Percentiles rank a stretch among this genome's conserved stretches.
Evolutionary conservation across 2,113 vertebrate genomes (phyloP).

Genomic region (Centropristis striata): DNA sequence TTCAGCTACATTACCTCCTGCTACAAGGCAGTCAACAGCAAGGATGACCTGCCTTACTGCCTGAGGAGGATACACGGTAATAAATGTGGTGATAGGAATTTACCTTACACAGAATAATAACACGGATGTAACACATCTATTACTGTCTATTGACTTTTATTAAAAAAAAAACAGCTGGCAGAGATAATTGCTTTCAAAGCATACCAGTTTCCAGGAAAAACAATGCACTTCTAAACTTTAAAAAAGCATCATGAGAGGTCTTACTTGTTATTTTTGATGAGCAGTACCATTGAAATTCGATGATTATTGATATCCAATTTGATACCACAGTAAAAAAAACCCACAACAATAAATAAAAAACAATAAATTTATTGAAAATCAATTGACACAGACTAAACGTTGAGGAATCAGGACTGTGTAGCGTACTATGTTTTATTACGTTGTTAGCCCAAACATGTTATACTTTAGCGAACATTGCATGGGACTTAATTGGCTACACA

Average conservation of each 20-base stretch:
- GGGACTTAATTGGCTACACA: too few species aligned
- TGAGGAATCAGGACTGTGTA: too few species aligned
- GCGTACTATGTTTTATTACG: too few species aligned
- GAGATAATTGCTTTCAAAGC: not conserved
- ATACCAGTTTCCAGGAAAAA: not conserved
- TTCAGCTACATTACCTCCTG: conserved; percentile 99
- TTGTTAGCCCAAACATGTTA: too few species aligned
- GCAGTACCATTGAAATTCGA: not conserved
- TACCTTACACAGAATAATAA: not conserved
- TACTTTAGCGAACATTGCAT: too few species aligned
- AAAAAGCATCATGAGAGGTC: not conserved
- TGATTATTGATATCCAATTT: too few species aligned
- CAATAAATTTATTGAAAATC: too few species aligned
- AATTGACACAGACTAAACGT: too few species aligned
- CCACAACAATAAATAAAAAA: too few species aligned
- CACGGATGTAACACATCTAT: not conserved
- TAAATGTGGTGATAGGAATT: conserved; percentile 37
- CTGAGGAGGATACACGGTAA: conserved; percentile 98
- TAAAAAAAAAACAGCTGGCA: not conserved
- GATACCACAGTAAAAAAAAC: too few species aligned
- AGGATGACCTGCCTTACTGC: conserved; percentile 98
- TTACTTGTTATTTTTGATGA: not conserved
- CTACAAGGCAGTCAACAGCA: conserved; percentile 99
- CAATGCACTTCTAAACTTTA: not conserved
- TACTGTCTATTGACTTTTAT: not conserved